Conservation (phyloP, 1,140 invertebrate species). For the Cyclina sinensis region DNA sequence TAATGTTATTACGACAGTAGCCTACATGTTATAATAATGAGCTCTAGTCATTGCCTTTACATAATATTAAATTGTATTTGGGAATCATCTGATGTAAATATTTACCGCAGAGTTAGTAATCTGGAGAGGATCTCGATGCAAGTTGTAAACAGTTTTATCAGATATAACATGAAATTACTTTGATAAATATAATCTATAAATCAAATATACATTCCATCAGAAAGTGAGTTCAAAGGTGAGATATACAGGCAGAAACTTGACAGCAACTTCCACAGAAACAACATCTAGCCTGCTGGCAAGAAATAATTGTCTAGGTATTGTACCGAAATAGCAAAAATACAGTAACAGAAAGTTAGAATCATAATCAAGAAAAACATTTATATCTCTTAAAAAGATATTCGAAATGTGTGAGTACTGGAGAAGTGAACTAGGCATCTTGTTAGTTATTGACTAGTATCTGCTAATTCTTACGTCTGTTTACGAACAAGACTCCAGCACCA, state of each 20-base stretch:
- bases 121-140: neutral
- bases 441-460: too few relatives aligned
- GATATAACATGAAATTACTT: neutral
- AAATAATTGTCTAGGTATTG: neutral
- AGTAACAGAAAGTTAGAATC: too few relatives aligned
- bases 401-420: too few relatives aligned
- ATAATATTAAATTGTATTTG: neutral
- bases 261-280: neutral
- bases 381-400: too few relatives aligned
- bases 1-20: neutral
- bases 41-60: neutral
- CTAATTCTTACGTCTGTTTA: too few relatives aligned
- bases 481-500: too few relatives aligned
- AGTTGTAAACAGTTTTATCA: neutral
- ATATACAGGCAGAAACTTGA: neutral
- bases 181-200: slow-evolving; percentile 9
- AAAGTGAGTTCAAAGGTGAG: neutral
- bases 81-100: neutral
- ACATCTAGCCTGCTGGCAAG: neutral
- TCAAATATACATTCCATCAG: neutral
- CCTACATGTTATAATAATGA: neutral
- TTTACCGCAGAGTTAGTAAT: neutral
- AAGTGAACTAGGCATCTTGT: too few relatives aligned
- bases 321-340: too few relatives aligned
- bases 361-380: too few relatives aligned